Evolutionary conservation across 2,888 invertebrate genomes (phyloP).

Genomic region (Clunio marinus): DNA sequence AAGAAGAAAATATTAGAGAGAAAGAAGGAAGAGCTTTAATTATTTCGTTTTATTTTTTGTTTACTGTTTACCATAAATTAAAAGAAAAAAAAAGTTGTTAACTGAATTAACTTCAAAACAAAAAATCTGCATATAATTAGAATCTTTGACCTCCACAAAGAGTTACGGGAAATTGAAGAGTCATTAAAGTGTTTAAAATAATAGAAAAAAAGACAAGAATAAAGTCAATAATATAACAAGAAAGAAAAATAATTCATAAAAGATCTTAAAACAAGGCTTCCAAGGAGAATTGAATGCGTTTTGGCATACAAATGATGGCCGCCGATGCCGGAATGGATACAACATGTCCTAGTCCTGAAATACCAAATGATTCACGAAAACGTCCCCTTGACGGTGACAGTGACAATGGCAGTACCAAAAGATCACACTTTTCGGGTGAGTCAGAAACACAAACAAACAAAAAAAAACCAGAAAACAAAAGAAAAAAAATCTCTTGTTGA

Average conservation of each 20-base stretch:
- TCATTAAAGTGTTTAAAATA: constrained; percentile 5
- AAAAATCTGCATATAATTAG: background rate
- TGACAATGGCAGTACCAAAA: constrained; percentile 83
- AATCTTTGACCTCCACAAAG: constrained; percentile 8
- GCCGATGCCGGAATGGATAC: constrained; percentile 90
- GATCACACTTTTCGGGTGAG: constrained; percentile 87
- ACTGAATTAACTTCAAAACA: constrained; percentile 1
- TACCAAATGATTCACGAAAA: constrained; percentile 79
- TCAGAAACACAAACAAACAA: constrained; percentile 39
- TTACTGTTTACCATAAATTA: background rate
- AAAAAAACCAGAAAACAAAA: constrained; percentile 25
- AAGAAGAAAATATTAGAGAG: background rate
- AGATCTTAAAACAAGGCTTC: background rate
- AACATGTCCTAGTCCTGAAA: constrained; percentile 90
- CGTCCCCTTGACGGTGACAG: constrained; percentile 81
- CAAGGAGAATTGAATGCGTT: constrained; percentile 35
- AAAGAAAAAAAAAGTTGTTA: constrained; percentile 23
- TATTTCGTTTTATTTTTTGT: background rate
- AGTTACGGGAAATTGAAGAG: background rate
- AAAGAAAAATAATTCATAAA: background rate
- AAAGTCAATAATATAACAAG: background rate
- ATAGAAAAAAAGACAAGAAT: constrained; percentile 2
- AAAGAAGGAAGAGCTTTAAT: background rate
- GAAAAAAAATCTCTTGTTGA: constrained; percentile 30
- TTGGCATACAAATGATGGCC: constrained; percentile 64